Conservation (phyloP, 2,797 vertebrate species). For the Sternarchorhynchus goeldii region DNA sequence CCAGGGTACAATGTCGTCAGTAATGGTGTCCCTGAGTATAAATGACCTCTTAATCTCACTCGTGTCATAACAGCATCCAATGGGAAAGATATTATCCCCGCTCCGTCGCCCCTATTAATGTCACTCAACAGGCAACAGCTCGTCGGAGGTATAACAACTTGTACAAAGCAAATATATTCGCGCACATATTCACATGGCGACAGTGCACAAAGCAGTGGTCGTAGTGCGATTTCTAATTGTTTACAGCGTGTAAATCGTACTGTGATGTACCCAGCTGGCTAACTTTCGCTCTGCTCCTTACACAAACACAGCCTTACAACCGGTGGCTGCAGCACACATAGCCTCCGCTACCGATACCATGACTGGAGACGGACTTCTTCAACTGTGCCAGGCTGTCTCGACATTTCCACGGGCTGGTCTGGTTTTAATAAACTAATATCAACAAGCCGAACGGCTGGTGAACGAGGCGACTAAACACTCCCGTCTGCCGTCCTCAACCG, state of each 20-base stretch:
- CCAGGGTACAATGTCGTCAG: too few relatives aligned
- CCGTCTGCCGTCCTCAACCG: too few relatives aligned
- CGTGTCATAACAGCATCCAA: not conserved
- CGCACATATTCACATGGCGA: too few relatives aligned
- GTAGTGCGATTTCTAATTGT: too few relatives aligned
- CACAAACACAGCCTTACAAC: not conserved
- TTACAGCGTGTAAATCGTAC: too few relatives aligned
- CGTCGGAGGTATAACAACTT: not conserved
- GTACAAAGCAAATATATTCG: not conserved
- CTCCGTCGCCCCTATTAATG: not conserved
- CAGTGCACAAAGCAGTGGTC: too few relatives aligned
- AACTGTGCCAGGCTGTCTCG: conserved; percentile 36
- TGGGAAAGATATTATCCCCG: not conserved
- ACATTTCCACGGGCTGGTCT: conserved; percentile 22
- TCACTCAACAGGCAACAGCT: not conserved
- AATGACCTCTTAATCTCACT: not conserved
- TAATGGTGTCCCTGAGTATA: too few relatives aligned
- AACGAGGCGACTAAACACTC: too few relatives aligned
- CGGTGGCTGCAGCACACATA: not conserved
- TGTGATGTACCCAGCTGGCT: too few relatives aligned
- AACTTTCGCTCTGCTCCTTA: not conserved
- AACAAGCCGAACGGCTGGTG: not conserved
- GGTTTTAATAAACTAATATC: not conserved
- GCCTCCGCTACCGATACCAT: not conserved
- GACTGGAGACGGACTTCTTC: conserved; percentile 43